These are phyloP conservation scores for Grammomys dolichurus DNA, from an alignment of 2,113 vertebrate genomes.

Conservation along the genomic window DNA sequence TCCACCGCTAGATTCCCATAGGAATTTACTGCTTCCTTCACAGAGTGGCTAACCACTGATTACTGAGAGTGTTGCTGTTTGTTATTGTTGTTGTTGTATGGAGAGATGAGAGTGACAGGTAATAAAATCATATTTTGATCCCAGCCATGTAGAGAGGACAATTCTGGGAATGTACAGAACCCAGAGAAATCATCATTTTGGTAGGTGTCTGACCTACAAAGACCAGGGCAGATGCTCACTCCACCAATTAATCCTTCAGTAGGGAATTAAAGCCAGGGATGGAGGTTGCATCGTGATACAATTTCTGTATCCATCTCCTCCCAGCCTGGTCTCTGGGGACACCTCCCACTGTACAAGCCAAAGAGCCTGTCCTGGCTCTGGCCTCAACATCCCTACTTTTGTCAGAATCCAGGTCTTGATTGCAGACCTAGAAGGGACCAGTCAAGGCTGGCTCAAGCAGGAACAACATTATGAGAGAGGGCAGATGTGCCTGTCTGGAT, in stretches of 20 bases:
- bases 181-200: neutral
- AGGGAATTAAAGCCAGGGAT: neutral
- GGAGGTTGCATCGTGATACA: neutral
- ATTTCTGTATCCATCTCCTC: neutral
- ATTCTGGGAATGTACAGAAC: neutral
- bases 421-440: neutral
- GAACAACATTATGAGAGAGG: fast-evolving
- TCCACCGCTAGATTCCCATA: neutral
- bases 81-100: too few relatives aligned
- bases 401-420: neutral
- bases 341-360: neutral
- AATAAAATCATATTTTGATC: neutral
- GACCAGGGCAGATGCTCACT: conserved; percentile 29
- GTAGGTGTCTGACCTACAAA: conserved; percentile 47
- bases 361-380: neutral
- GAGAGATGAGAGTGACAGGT: fast-evolving
- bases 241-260: conserved; percentile 45
- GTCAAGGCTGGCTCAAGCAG: neutral
- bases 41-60: neutral
- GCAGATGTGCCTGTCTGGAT: neutral
- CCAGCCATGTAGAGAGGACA: neutral
- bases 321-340: neutral
- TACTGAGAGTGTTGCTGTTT: neutral
- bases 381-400: neutral
- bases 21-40: neutral